Conservation (phyloP, 2,888 invertebrate genomes). For the Callosobruchus maculatus region DNA sequence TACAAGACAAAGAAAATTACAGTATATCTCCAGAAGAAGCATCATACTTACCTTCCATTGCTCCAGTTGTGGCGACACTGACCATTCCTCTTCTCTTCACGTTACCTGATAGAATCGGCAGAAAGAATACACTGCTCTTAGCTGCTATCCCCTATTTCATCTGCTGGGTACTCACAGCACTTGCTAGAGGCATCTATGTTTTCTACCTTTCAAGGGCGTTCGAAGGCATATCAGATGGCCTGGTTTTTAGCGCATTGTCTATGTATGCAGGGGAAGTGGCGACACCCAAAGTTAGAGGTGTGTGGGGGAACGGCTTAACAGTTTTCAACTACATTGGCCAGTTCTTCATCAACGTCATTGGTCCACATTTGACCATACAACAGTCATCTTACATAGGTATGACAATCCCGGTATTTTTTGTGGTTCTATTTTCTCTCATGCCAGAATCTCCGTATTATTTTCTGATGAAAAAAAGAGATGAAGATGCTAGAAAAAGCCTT, state of each 20-base stretch:
- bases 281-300: slow-evolving; percentile 35
- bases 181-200: slow-evolving; percentile 29
- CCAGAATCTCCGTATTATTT: slow-evolving; percentile 54
- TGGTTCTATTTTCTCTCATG: slow-evolving; percentile 55
- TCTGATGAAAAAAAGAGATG: slow-evolving; percentile 27
- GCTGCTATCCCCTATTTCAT: slow-evolving; percentile 32
- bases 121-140: slow-evolving; percentile 33
- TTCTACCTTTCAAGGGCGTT: slow-evolving; percentile 36
- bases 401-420: slow-evolving; percentile 55
- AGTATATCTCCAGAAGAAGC: slow-evolving; percentile 38
- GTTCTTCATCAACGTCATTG: slow-evolving; percentile 48
- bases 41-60: slow-evolving; percentile 38
- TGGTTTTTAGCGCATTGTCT: slow-evolving; percentile 31
- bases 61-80: slow-evolving; percentile 32
- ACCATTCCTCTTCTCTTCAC: slow-evolving; percentile 28
- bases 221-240: slow-evolving; percentile 32
- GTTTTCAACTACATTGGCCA: slow-evolving; percentile 32
- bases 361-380: slow-evolving; percentile 52
- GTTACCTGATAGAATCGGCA: slow-evolving; percentile 33
- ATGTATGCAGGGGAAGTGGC: slow-evolving; percentile 39
- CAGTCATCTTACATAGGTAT: slow-evolving; percentile 56
- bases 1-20: slow-evolving; percentile 30
- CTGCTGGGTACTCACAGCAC: slow-evolving; percentile 28
- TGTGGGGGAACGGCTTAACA: slow-evolving; percentile 36
- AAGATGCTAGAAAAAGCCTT: slow-evolving; percentile 31